Conservation (phyloP, 2,888 invertebrate genomes). For the Agrotis exclamationis region DNA sequence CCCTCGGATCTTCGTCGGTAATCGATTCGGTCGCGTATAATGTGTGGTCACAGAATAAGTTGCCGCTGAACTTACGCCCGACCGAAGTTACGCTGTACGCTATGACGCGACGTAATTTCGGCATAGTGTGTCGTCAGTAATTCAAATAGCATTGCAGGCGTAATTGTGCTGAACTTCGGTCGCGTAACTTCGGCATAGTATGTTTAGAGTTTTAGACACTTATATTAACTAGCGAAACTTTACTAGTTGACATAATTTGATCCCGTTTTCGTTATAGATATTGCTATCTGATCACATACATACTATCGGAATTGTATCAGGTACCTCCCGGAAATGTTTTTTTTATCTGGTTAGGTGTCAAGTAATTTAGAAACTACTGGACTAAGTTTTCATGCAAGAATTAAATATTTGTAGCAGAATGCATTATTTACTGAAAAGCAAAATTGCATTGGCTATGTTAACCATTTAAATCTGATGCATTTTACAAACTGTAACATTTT, state of each 20-base stretch:
- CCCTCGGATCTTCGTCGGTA: too few species aligned
- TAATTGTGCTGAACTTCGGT: too few species aligned
- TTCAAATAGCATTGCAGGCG: too few species aligned
- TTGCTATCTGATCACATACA: conserved; percentile 21
- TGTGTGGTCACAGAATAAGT: too few species aligned
- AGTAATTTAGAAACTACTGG: not conserved
- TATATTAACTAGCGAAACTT: not conserved
- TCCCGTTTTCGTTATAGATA: conserved; percentile 5
- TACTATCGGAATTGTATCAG: not conserved
- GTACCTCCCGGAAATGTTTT: not conserved
- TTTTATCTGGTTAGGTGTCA: not conserved
- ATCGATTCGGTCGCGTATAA: too few species aligned
- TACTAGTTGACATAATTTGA: not conserved
- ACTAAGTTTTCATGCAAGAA: not conserved
- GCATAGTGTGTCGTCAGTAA: too few species aligned
- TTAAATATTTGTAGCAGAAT: not conserved
- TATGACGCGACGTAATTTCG: too few species aligned
- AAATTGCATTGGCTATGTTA: not conserved
- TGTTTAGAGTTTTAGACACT: too few species aligned
- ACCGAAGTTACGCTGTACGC: too few species aligned
- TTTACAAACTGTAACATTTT: not conserved
- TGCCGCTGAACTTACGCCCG: too few species aligned
- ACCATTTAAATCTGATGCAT: not conserved
- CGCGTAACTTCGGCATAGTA: too few species aligned
- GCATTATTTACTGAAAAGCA: not conserved